Evolutionary conservation across 2,113 vertebrate species (phyloP).

Genomic region (Phylloscopus trochiloides): DNA sequence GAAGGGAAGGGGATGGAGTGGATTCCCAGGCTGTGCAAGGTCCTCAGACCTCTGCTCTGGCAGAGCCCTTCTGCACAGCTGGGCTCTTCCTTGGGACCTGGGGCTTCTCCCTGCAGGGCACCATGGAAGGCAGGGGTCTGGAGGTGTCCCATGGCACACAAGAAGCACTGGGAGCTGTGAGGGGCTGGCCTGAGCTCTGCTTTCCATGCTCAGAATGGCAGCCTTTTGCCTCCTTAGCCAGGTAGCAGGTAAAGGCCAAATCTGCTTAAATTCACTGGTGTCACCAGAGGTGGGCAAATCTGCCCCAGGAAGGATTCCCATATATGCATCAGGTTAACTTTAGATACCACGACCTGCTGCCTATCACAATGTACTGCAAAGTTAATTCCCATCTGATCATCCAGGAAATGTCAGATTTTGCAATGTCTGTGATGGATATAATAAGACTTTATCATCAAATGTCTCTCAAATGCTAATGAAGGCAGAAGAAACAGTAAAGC

Average conservation of each 20-base stretch:
- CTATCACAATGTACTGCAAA: neutral
- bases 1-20: neutral
- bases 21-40: neutral
- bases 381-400: neutral
- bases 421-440: neutral
- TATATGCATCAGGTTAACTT: neutral
- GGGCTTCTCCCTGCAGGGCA: neutral
- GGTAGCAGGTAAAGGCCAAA: neutral
- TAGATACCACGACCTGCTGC: neutral
- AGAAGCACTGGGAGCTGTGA: neutral
- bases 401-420: neutral
- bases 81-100: neutral
- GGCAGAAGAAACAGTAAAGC: neutral
- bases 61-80: neutral
- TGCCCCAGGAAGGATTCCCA: neutral
- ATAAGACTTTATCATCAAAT: neutral
- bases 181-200: neutral
- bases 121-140: rapidly evolving
- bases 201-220: neutral
- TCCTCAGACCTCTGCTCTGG: neutral
- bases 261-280: neutral
- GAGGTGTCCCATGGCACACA: rapidly evolving
- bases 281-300: neutral
- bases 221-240: neutral
- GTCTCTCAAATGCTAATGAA: neutral